phyloP scores from a whole-genome alignment of 1,140 invertebrate genomes.

The Rhizoglyphus robini region DNA sequence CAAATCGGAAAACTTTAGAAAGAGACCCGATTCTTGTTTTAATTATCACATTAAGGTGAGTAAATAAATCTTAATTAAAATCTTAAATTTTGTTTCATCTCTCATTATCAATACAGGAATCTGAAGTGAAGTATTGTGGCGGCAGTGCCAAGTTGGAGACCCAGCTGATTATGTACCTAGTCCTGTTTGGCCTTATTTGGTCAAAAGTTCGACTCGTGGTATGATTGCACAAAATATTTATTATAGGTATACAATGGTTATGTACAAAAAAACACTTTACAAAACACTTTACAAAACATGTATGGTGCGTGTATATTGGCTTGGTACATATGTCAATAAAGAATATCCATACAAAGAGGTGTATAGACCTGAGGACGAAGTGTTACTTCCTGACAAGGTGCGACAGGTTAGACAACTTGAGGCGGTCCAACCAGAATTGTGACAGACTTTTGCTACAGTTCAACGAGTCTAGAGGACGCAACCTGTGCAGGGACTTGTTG shows the following conservation, averaged over 20 bases:
- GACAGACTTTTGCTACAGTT: not conserved
- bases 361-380: not conserved
- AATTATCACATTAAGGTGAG: conserved; percentile 69
- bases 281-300: conserved; percentile 4
- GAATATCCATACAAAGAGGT: not conserved
- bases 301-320: conserved; percentile 12
- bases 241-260: too few relatives aligned
- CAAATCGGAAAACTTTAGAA: conserved; percentile 46
- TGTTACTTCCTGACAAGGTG: not conserved
- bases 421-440: not conserved
- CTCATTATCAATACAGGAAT: conserved; percentile 39
- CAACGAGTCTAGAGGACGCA: not conserved
- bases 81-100: conserved; percentile 23
- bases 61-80: conserved; percentile 20
- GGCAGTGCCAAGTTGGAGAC: not conserved
- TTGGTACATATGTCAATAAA: not conserved
- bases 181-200: not conserved
- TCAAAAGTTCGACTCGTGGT: too few relatives aligned
- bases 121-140: conserved; percentile 57
- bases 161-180: not conserved
- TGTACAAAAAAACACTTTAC: too few relatives aligned
- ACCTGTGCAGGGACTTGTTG: not conserved
- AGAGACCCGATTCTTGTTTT: conserved; percentile 54
- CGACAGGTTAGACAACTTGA: not conserved
- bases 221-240: too few relatives aligned